Conservation (phyloP, 2,888 invertebrate genomes). For the Muschampia plurimacula region DNA sequence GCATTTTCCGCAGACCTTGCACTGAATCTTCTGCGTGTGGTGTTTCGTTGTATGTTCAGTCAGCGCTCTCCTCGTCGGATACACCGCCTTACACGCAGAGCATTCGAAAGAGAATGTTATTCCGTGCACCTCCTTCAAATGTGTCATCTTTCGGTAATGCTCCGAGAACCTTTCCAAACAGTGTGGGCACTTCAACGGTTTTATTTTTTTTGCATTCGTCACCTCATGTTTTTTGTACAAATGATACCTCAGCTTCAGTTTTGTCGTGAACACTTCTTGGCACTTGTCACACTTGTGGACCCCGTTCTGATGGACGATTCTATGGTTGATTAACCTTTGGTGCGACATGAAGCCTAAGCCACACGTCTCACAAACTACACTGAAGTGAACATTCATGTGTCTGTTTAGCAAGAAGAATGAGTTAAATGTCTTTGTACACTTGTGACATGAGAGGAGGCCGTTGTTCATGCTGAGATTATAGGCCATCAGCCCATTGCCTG, state of each 20-base stretch:
- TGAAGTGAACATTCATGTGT: slow-evolving; percentile 80
- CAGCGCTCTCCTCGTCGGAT: slow-evolving; percentile 69
- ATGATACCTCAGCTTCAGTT: slow-evolving; percentile 74
- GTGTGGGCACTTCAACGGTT: slow-evolving; percentile 76
- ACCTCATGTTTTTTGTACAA: slow-evolving; percentile 73
- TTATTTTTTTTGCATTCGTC: slow-evolving; percentile 66
- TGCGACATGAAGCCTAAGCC: slow-evolving; percentile 78
- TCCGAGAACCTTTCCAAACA: slow-evolving; percentile 77
- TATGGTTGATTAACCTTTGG: slow-evolving; percentile 72
- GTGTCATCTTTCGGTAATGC: slow-evolving; percentile 78
- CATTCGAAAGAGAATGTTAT: slow-evolving; percentile 76
- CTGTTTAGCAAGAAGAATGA: slow-evolving; percentile 74
- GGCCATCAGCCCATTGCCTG: slow-evolving; percentile 76
- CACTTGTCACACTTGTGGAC: slow-evolving; percentile 73
- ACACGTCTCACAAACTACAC: slow-evolving; percentile 77
- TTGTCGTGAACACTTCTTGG: slow-evolving; percentile 70
- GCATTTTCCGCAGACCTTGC: slow-evolving; percentile 74
- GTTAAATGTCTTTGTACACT: slow-evolving; percentile 72
- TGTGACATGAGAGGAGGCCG: slow-evolving; percentile 70
- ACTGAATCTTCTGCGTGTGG: slow-evolving; percentile 75
- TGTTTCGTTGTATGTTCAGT: slow-evolving; percentile 76
- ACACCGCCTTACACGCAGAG: slow-evolving; percentile 64
- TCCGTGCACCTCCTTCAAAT: slow-evolving; percentile 72
- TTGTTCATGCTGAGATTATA: slow-evolving; percentile 66
- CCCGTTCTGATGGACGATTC: slow-evolving; percentile 73